These are phyloP conservation scores for Contarinia nasturtii DNA, from an alignment of 1,140 invertebrate species.

Conservation along the genomic window DNA sequence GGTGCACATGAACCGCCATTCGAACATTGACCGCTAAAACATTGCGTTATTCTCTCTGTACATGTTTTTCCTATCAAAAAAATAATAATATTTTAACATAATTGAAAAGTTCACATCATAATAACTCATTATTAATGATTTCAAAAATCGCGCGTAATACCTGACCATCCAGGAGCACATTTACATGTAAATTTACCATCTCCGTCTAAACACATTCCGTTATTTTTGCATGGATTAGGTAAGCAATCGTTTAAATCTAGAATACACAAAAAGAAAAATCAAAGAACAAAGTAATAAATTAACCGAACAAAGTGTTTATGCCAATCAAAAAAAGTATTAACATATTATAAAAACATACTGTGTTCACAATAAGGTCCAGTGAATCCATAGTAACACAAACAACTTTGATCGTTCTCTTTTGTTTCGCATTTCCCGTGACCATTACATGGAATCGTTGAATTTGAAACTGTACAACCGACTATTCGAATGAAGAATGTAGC, in stretches of 20 bases:
- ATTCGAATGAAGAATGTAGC: slow-evolving; percentile 1
- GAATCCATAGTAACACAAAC: slow-evolving; percentile 58
- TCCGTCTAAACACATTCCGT: slow-evolving; percentile 53
- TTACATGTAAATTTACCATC: slow-evolving; percentile 54
- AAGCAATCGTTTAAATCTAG: slow-evolving; percentile 67
- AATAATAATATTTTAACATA: not conserved
- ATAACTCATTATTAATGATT: not conserved
- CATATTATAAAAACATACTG: slow-evolving; percentile 22
- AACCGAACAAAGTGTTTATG: too few species aligned
- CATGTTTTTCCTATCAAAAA: slow-evolving; percentile 16
- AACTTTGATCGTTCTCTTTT: slow-evolving; percentile 37
- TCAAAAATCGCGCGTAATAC: slow-evolving; percentile 23
- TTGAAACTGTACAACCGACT: slow-evolving; percentile 22
- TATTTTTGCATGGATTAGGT: slow-evolving; percentile 52
- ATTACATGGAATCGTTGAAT: slow-evolving; percentile 36
- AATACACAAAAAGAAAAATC: slow-evolving; percentile 7
- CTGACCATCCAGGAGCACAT: slow-evolving; percentile 61
- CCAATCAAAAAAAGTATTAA: not conserved
- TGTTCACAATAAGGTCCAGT: slow-evolving; percentile 55
- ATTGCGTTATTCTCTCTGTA: slow-evolving; percentile 19
- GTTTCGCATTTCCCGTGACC: slow-evolving; percentile 59
- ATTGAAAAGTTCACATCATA: not conserved
- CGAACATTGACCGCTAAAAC: slow-evolving; percentile 31
- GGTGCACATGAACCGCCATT: slow-evolving; percentile 55
- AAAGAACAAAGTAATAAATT: too few species aligned